Conservation (phyloP, 2,888 invertebrate genomes). For the Erynnis tages region DNA sequence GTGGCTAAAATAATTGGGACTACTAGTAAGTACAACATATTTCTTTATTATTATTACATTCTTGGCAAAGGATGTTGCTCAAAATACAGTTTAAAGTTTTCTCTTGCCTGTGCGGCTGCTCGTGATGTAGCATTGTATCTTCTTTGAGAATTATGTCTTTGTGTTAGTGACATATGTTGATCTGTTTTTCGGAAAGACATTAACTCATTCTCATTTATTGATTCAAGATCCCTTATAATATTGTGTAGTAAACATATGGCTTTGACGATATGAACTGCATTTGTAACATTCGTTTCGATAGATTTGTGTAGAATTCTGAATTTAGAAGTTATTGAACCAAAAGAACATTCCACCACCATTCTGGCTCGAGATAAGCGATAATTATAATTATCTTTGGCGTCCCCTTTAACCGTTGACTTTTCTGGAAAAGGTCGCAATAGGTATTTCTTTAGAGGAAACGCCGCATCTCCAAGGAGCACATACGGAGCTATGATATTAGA, state of each 20-base stretch:
- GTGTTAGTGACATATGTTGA: conserved; percentile 29
- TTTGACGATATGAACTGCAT: conserved; percentile 35
- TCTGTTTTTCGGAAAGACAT: conserved; percentile 29
- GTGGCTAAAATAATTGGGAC: background rate
- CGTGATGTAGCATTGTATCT: conserved; percentile 29
- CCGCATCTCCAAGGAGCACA: conserved; percentile 28
- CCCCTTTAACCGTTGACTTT: conserved; percentile 24
- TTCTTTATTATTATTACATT: conserved; percentile 2
- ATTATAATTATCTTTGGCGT: conserved; percentile 35
- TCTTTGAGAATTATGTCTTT: conserved; percentile 30
- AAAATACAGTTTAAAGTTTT: conserved; percentile 18
- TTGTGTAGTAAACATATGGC: conserved; percentile 34
- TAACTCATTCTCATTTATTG: conserved; percentile 3
- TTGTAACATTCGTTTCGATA: conserved; percentile 33
- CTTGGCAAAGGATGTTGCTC: conserved; percentile 2
- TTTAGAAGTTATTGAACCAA: conserved; percentile 35
- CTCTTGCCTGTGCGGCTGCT: conserved; percentile 34
- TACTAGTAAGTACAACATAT: background rate
- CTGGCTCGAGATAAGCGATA: conserved; percentile 33
- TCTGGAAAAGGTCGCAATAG: conserved; percentile 28
- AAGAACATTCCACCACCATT: conserved; percentile 35
- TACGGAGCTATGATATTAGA: conserved; percentile 24
- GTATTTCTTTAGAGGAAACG: conserved; percentile 34
- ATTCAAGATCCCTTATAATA: conserved; percentile 35
- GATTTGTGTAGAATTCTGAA: conserved; percentile 35